Conservation (phyloP, 2,888 invertebrate genomes). For the Bombylius discolor region DNA sequence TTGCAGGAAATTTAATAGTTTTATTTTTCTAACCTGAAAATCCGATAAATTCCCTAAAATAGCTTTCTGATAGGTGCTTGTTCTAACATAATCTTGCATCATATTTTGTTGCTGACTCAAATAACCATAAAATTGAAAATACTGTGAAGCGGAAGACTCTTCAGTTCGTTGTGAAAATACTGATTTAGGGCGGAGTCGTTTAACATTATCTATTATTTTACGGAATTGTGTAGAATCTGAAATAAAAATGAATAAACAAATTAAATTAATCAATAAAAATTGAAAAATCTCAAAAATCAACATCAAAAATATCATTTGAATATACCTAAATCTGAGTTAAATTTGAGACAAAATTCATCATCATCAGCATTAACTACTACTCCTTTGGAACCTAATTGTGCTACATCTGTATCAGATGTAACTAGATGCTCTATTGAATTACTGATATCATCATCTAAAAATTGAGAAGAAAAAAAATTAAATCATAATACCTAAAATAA, state of each 20-base stretch:
- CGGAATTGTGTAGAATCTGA: slow-evolving; percentile 32
- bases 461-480: not conserved
- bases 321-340: slow-evolving; percentile 28
- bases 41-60: slow-evolving; percentile 87
- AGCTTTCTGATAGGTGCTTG: slow-evolving; percentile 95
- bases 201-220: slow-evolving; percentile 33
- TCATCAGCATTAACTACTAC: slow-evolving; percentile 31
- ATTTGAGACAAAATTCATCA: slow-evolving; percentile 31
- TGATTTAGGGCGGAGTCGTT: slow-evolving; percentile 44
- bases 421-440: slow-evolving; percentile 31
- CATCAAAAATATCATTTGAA: not conserved
- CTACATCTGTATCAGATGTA: slow-evolving; percentile 31
- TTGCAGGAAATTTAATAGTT: too few species aligned
- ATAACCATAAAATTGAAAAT: slow-evolving; percentile 99
- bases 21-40: slow-evolving; percentile 46
- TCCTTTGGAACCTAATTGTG: slow-evolving; percentile 28
- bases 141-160: slow-evolving; percentile 95
- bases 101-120: slow-evolving; percentile 99
- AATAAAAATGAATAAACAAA: not conserved
- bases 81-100: slow-evolving; percentile 99
- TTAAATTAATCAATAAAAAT: not conserved
- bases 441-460: slow-evolving; percentile 21
- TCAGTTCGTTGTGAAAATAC: slow-evolving; percentile 93
- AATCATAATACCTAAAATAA: too few species aligned
- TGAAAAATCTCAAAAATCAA: not conserved